phyloP scores from a whole-genome alignment of 2,888 invertebrate genomes.

The Nysson spinosus region DNA sequence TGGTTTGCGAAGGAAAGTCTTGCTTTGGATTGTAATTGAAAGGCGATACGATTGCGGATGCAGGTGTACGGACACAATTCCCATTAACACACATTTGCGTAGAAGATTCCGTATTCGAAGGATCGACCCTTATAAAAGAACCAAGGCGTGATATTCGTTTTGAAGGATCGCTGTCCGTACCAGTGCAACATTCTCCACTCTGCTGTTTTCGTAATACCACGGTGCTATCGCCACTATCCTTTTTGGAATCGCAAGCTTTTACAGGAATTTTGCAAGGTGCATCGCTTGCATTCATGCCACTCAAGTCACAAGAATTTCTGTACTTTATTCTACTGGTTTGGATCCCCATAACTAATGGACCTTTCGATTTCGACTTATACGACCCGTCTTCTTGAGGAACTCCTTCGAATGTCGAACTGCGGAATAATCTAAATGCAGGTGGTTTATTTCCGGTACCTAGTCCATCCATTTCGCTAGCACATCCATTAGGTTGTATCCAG shows the following conservation, averaged over 20 bases:
- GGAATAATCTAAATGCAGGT: conserved; percentile 75
- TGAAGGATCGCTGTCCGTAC: conserved; percentile 66
- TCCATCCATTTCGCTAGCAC: conserved; percentile 36
- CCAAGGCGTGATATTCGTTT: conserved; percentile 79
- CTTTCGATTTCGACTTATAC: conserved; percentile 43
- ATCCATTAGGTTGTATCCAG: conserved; percentile 78
- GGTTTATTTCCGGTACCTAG: conserved; percentile 32
- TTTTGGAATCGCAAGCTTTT: conserved; percentile 55
- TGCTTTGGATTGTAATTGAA: conserved; percentile 77
- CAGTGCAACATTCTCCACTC: conserved; percentile 35
- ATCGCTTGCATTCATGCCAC: conserved; percentile 61
- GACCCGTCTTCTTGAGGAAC: conserved; percentile 59
- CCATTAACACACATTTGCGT: conserved; percentile 35
- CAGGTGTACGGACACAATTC: conserved; percentile 51
- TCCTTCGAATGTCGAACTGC: conserved; percentile 84
- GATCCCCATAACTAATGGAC: conserved; percentile 30
- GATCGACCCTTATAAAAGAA: conserved; percentile 78
- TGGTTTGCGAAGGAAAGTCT: conserved; percentile 53
- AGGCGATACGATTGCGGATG: conserved; percentile 78
- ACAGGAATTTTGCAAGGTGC: conserved; percentile 67
- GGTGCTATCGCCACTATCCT: conserved; percentile 41
- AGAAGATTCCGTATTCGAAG: conserved; percentile 54
- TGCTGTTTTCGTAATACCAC: conserved; percentile 63
- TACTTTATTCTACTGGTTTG: conserved; percentile 55
- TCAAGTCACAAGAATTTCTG: conserved; percentile 71